Evolutionary conservation across 2,888 invertebrate species (phyloP).

Genomic region (Plagodis dolabraria): DNA sequence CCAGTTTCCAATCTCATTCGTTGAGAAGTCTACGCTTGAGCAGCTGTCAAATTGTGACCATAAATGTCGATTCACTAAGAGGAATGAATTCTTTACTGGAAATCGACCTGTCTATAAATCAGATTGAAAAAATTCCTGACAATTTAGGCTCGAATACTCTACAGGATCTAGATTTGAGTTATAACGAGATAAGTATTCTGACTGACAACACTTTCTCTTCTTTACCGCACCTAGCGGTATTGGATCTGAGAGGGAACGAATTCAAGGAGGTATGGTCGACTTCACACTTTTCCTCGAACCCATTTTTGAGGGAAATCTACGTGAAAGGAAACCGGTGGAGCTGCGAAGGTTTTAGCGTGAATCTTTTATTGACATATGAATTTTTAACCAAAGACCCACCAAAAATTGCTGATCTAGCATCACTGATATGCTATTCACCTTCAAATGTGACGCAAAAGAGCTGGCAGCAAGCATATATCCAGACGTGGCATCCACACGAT

Average conservation of each 20-base stretch:
- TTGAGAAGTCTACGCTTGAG: constrained; percentile 85
- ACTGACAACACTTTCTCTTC: constrained; percentile 86
- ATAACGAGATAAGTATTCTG: constrained; percentile 85
- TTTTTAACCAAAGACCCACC: constrained; percentile 84
- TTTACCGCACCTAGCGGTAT: constrained; percentile 86
- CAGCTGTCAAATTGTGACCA: constrained; percentile 86
- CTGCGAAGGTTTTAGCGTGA: constrained; percentile 87
- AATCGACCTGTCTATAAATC: constrained; percentile 88
- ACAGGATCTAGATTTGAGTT: constrained; percentile 85
- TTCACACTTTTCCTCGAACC: constrained; percentile 86
- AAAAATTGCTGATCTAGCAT: constrained; percentile 69
- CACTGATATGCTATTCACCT: constrained; percentile 88
- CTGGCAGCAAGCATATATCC: constrained; percentile 88
- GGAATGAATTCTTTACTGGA: constrained; percentile 84
- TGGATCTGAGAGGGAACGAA: constrained; percentile 89
- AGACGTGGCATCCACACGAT: constrained; percentile 84
- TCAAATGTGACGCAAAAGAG: constrained; percentile 86
- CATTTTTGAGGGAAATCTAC: constrained; percentile 83
- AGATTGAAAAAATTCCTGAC: constrained; percentile 86
- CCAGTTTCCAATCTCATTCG: constrained; percentile 83
- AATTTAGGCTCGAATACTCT: constrained; percentile 85
- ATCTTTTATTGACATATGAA: constrained; percentile 85
- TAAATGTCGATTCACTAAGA: constrained; percentile 78
- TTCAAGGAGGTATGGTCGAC: constrained; percentile 87
- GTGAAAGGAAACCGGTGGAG: constrained; percentile 91